Base-by-base conservation (phyloP, 1,140 invertebrate genomes). In the Bombus confusus region DNA sequence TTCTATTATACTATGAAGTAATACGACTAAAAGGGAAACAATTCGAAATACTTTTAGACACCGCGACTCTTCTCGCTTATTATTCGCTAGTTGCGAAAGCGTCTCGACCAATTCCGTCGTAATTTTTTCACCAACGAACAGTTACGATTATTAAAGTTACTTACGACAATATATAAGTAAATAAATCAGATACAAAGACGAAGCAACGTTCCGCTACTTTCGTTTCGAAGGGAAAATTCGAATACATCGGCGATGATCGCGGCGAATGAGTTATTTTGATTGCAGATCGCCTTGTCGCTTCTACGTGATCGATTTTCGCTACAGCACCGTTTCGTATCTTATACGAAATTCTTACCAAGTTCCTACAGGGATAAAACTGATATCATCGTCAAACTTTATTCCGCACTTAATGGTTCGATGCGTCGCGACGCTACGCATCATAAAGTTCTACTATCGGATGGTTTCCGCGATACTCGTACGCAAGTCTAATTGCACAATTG, bases 371-470 rank as follows among this genome's bases (percentile, higher is more conserved):
- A n/a, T 62, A 62, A 62, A 62, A 62, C 28, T 37, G n/a, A 64
- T 78, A 74, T 69, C 83, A 62, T 77, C 85, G 43, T 62, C 22
- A 43, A 80, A 68, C 18, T 71, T 68, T 71, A 59, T 39, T 22
- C 72, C 68, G 80, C 34, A 75, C 77, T 84, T 80, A 86, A 89
- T 88, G 88, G 79, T 43, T 74, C 90, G 90, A 83, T 88, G 88
- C 92, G 92, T 92, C 92, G 91, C 91, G 93, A 93, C 93, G 91
- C 86, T 85, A 92, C 89, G 91, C 89, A 80, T 80, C 88, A 93
- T 92, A 93, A 93, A 93, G 85, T 88, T 72, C 84, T 85, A 37
- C 86, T 91, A 91, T 90, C 91, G 80, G 88, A 87, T 72, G 80
- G 78, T 80, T 91, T 91, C 91, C 85, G 73, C 89, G 90, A 83